A percentile compares a stretch with the other conserved stretches of the same genome.
These are phyloP conservation scores for Pseudolaguvia tuberculata DNA, from an alignment of 2,113 vertebrate genomes.

Conservation along the genomic window DNA sequence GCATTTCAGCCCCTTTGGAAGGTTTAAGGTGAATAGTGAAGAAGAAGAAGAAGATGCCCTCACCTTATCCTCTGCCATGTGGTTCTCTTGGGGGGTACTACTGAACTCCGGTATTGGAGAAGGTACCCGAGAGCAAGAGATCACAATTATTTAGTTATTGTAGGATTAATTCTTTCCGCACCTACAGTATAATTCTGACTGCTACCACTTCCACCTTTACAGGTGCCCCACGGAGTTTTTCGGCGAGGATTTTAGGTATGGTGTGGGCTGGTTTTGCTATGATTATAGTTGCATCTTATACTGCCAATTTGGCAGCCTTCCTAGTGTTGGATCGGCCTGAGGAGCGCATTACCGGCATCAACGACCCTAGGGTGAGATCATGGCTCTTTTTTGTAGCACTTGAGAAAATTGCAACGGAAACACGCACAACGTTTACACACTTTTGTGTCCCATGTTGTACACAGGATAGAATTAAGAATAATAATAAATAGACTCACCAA, in stretches of 20 bases:
- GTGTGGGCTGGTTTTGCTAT: slow-evolving; percentile 97
- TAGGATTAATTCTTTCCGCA: slow-evolving; percentile 26
- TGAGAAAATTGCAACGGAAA: slow-evolving; percentile 18
- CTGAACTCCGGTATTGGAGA: slow-evolving; percentile 94
- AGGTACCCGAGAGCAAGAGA: slow-evolving; percentile 64
- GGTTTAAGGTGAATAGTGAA: slow-evolving; percentile 96
- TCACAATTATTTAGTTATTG: not conserved
- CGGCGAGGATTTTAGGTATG: slow-evolving; percentile 93
- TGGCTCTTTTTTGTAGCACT: not conserved
- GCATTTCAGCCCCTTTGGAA: slow-evolving; percentile 81
- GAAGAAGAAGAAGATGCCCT: slow-evolving; percentile 94
- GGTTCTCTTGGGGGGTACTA: slow-evolving; percentile 96
- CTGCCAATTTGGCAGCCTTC: slow-evolving; percentile 97
- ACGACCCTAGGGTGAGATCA: slow-evolving; percentile 81
- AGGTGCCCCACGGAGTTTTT: slow-evolving; percentile 93
- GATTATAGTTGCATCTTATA: slow-evolving; percentile 96
- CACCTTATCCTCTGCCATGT: slow-evolving; percentile 94
- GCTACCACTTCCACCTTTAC: slow-evolving; percentile 26
- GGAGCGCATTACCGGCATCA: slow-evolving; percentile 95
- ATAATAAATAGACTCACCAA: slow-evolving; percentile 27
- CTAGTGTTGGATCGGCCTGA: slow-evolving; percentile 93
- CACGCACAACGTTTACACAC: slow-evolving; percentile 1
- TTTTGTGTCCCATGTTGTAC: slow-evolving; percentile 16
- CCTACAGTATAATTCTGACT: not conserved
- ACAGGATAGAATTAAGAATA: not conserved